Evolutionary conservation across 2,888 invertebrate species (phyloP).

Genomic region (Coelinius sp.): DNA sequence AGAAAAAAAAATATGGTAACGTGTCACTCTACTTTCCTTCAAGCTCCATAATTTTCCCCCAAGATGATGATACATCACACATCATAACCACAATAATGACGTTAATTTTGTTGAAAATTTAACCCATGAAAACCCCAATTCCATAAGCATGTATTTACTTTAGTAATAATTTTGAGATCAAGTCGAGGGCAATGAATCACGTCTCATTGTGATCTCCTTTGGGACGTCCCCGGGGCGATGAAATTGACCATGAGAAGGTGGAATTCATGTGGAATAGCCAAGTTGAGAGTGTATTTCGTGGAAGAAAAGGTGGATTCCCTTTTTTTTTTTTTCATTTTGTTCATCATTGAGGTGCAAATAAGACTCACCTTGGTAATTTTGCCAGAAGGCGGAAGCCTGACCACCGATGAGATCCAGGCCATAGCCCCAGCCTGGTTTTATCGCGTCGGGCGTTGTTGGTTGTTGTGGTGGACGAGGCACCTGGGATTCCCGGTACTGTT

Average conservation of each 20-base stretch:
- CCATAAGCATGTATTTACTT: slow-evolving; percentile 39
- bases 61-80: slow-evolving; percentile 37
- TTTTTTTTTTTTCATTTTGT: background rate
- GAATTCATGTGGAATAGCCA: background rate
- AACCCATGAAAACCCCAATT: slow-evolving; percentile 34
- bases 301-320: slow-evolving; percentile 20
- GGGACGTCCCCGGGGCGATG: slow-evolving; percentile 9
- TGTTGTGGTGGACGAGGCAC: slow-evolving; percentile 68
- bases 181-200: slow-evolving; percentile 39
- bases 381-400: slow-evolving; percentile 88
- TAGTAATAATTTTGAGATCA: slow-evolving; percentile 30
- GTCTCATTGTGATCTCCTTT: slow-evolving; percentile 38
- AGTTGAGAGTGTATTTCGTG: slow-evolving; percentile 29
- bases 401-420: slow-evolving; percentile 87
- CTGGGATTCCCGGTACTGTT: slow-evolving; percentile 67
- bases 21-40: slow-evolving; percentile 1
- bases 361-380: slow-evolving; percentile 88
- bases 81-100: slow-evolving; percentile 37
- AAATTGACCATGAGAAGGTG: background rate
- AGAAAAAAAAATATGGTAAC: background rate
- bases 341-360: background rate
- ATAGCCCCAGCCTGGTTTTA: slow-evolving; percentile 78
- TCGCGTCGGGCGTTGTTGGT: slow-evolving; percentile 66
- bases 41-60: background rate
- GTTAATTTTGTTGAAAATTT: slow-evolving; percentile 29